Evolutionary conservation across 2,888 invertebrate species (phyloP).

Genomic region (Brachypterus glaber): DNA sequence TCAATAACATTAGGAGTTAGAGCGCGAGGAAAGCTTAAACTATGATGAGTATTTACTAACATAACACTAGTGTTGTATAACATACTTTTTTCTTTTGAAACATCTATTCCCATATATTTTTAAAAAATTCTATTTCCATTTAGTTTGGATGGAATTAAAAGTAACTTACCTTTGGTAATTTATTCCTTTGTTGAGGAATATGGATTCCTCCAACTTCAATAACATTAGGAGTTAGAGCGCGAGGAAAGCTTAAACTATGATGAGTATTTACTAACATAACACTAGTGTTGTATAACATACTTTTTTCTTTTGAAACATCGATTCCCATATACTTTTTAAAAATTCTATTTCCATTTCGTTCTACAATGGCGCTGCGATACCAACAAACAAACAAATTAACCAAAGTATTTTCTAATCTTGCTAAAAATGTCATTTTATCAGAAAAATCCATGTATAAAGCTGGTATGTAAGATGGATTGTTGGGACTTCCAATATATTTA

Average conservation of each 20-base stretch:
- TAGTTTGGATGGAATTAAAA: too few species aligned
- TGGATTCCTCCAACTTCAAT: slow-evolving; percentile 48
- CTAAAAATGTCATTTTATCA: slow-evolving; percentile 32
- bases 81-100: slow-evolving; percentile 35
- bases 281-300: slow-evolving; percentile 41
- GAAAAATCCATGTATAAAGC: slow-evolving; percentile 39
- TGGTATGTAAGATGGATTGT: slow-evolving; percentile 43
- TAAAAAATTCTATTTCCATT: slow-evolving; percentile 25
- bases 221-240: slow-evolving; percentile 41
- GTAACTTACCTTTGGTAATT: slow-evolving; percentile 28
- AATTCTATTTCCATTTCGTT: slow-evolving; percentile 22
- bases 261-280: slow-evolving; percentile 44
- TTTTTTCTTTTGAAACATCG: slow-evolving; percentile 31
- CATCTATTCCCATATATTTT: slow-evolving; percentile 28
- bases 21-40: slow-evolving; percentile 39
- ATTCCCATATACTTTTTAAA: slow-evolving; percentile 29
- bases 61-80: slow-evolving; percentile 39
- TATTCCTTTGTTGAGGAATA: slow-evolving; percentile 31
- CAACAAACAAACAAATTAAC: slow-evolving; percentile 19
- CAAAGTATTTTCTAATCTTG: slow-evolving; percentile 40
- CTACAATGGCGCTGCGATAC: slow-evolving; percentile 20
- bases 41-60: slow-evolving; percentile 41
- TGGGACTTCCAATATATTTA: slow-evolving; percentile 42
- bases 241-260: slow-evolving; percentile 37
- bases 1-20: slow-evolving; percentile 42